A percentile compares a stretch with the other conserved stretches of the same genome.
Evolutionary conservation across 2,888 invertebrate species (phyloP).

Genomic region (Diachrysia chrysitis): DNA sequence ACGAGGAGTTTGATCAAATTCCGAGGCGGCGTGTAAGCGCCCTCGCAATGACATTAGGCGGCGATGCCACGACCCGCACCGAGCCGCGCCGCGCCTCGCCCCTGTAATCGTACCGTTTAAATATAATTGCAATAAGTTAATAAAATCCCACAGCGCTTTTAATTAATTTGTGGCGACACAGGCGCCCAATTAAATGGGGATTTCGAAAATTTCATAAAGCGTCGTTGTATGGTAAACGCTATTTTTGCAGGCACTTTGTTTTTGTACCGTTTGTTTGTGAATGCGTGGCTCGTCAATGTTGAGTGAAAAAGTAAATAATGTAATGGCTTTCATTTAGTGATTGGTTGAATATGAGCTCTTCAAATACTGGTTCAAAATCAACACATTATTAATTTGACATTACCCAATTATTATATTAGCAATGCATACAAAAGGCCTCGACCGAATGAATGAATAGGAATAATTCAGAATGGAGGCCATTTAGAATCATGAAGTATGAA

Average conservation of each 20-base stretch:
- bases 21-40: conserved; percentile 70
- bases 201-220: conserved; percentile 79
- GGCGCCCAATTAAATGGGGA: conserved; percentile 81
- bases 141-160: conserved; percentile 82
- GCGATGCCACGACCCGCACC: conserved; percentile 60
- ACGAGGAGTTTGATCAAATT: conserved; percentile 82
- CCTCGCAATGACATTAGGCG: conserved; percentile 73
- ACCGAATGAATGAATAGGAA: conserved; percentile 31
- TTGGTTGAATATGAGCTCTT: conserved; percentile 61
- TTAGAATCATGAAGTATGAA: conserved; percentile 67
- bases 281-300: conserved; percentile 62
- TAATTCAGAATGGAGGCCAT: conserved; percentile 55
- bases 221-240: conserved; percentile 66
- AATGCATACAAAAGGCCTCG: conserved; percentile 21
- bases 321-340: conserved; percentile 67
- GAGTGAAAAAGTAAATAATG: conserved; percentile 65
- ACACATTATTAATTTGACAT: conserved; percentile 31
- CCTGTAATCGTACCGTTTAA: conserved; percentile 81
- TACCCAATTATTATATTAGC: conserved; percentile 18
- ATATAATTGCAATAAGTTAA: conserved; percentile 87
- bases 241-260: conserved; percentile 69
- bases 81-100: conserved; percentile 60
- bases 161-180: conserved; percentile 85
- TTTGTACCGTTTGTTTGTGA: conserved; percentile 68
- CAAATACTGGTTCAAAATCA: conserved; percentile 51